phyloP scores from a whole-genome alignment of 2,113 vertebrate genomes.

The Varanus salvator region DNA sequence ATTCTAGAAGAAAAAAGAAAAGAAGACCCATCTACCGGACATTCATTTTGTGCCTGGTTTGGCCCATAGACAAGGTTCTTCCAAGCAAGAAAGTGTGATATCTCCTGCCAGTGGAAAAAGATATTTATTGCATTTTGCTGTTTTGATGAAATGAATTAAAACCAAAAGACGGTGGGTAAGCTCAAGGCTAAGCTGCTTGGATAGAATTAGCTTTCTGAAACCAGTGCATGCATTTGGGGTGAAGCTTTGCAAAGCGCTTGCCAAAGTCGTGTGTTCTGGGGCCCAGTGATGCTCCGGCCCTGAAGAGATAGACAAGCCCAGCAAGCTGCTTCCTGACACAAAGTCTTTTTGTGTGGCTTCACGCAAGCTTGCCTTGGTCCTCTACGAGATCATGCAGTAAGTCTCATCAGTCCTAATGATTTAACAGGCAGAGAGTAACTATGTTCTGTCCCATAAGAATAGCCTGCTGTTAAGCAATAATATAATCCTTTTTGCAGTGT shows the following conservation, averaged over 20 bases:
- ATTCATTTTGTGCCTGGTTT: too few relatives aligned
- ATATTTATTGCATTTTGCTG: background rate
- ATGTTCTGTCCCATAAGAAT: background rate
- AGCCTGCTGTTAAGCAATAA: fast-evolving
- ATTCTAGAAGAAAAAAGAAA: too few relatives aligned
- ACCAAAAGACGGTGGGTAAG: background rate
- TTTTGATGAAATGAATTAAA: background rate
- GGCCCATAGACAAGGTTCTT: background rate
- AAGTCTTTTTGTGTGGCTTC: background rate
- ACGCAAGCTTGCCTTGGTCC: fast-evolving
- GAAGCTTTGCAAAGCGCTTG: too few relatives aligned
- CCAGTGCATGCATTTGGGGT: background rate
- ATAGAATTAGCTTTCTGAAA: fast-evolving
- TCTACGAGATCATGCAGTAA: background rate
- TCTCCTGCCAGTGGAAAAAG: background rate
- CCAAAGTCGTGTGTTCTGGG: background rate
- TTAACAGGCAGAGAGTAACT: background rate
- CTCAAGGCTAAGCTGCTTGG: background rate
- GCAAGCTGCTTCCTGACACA: too few relatives aligned
- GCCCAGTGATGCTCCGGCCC: background rate
- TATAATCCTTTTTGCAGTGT: fast-evolving
- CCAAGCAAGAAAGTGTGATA: background rate
- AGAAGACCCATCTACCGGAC: too few relatives aligned
- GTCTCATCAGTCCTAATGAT: fast-evolving
- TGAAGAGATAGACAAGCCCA: background rate